phyloP scores from a whole-genome alignment of 2,888 invertebrate species.

The Pollenia angustigena region DNA sequence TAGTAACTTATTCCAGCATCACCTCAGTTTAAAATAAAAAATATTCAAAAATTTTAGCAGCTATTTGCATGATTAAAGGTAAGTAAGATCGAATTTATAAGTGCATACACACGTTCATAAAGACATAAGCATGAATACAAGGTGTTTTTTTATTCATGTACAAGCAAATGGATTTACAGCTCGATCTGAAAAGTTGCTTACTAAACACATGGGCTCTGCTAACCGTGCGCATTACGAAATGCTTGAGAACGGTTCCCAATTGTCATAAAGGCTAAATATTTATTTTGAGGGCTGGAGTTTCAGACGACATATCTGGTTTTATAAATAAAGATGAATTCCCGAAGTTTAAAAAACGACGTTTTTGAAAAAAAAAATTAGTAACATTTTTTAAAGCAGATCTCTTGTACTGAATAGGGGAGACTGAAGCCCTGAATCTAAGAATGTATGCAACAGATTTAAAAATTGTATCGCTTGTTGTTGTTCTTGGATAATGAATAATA shows the following conservation, averaged over 20 bases:
- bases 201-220: constrained; percentile 27
- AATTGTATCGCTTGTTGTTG: no score
- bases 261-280: no score
- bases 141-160: not conserved
- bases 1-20: constrained; percentile 27
- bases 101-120: not conserved
- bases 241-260: not conserved
- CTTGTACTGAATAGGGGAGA: no score
- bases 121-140: not conserved
- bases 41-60: constrained; percentile 52
- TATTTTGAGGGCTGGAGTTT: no score
- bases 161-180: not conserved
- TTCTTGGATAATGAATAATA: no score
- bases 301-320: no score
- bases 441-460: no score
- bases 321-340: no score
- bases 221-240: not conserved
- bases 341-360: no score
- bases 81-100: constrained; percentile 43
- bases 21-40: constrained; percentile 27
- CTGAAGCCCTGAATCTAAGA: no score
- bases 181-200: not conserved
- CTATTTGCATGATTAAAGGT: constrained; percentile 64
- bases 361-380: no score
- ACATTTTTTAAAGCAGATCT: no score